phyloP scores from a whole-genome alignment of 2,888 invertebrate species.

The Lingula anatina region DNA sequence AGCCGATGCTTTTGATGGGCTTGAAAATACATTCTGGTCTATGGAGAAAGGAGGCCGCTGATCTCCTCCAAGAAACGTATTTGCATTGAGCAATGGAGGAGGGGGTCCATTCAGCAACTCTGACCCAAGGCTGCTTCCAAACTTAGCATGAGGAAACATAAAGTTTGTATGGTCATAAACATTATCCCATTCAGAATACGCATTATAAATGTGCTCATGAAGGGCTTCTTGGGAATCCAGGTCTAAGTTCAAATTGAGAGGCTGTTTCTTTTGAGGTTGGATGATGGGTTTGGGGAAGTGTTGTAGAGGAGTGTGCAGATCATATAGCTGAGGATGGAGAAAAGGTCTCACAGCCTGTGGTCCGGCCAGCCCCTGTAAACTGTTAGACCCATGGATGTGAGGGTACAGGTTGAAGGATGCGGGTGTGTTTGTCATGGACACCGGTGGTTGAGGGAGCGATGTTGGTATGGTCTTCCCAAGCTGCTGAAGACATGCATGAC shows the following conservation, averaged over 20 bases:
- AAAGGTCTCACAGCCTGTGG: conserved; percentile 22
- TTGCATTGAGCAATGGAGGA: conserved; percentile 26
- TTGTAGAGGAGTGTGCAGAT: conserved; percentile 31
- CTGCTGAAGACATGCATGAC: conserved; percentile 46
- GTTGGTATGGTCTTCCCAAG: conserved; percentile 39
- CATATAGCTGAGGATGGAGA: conserved; percentile 44
- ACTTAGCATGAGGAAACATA: conserved; percentile 26
- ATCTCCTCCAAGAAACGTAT: no score
- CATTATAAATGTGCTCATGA: conserved; percentile 44
- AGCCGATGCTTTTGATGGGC: background rate
- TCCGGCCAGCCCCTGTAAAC: background rate
- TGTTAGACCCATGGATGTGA: conserved; percentile 42
- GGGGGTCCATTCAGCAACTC: conserved; percentile 35
- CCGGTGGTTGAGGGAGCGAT: conserved; percentile 36
- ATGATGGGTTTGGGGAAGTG: conserved; percentile 22
- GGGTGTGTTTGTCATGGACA: conserved; percentile 24
- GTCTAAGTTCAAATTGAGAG: conserved; percentile 42
- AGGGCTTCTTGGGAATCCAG: conserved; percentile 40
- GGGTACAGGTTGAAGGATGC: conserved; percentile 46
- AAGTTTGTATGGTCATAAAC: conserved; percentile 31
- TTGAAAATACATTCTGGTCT: conserved; percentile 8
- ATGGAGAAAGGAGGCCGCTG: no score
- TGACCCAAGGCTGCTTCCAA: conserved; percentile 19
- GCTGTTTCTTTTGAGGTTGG: conserved; percentile 22
- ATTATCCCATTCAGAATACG: conserved; percentile 49